phyloP scores from a whole-genome alignment of 2,888 invertebrate species.

The Disparrhopalites patrizii region DNA sequence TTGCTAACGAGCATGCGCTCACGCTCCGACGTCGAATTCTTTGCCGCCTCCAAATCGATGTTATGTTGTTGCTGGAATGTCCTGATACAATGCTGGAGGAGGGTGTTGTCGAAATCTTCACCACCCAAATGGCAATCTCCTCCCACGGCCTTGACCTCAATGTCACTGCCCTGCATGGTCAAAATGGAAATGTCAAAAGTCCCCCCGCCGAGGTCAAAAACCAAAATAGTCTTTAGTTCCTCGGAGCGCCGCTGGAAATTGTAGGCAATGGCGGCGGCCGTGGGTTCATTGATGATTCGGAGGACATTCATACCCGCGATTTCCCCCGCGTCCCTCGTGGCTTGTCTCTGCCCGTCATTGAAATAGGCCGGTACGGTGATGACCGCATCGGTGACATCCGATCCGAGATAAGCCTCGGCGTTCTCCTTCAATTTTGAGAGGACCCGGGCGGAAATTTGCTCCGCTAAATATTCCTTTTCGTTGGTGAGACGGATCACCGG shows the following conservation, averaged over 20 bases:
- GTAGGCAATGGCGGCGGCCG: constrained; percentile 65
- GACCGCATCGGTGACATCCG: constrained; percentile 69
- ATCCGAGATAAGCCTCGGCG: constrained; percentile 80
- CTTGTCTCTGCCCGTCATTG: constrained; percentile 62
- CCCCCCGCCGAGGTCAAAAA: constrained; percentile 35
- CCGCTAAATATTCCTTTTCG: constrained; percentile 59
- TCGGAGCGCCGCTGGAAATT: constrained; percentile 9
- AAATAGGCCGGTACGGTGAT: constrained; percentile 78
- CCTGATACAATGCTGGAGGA: too few species aligned
- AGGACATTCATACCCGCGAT: constrained; percentile 79
- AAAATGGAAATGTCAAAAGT: constrained; percentile 41
- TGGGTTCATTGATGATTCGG: constrained; percentile 86
- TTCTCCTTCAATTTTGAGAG: constrained; percentile 89
- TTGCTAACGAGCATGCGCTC: not conserved
- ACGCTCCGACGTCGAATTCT: not conserved
- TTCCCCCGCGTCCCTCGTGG: constrained; percentile 76
- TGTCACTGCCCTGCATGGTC: constrained; percentile 8
- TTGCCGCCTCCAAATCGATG: too few species aligned
- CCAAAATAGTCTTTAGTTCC: constrained; percentile 26
- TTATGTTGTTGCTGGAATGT: too few species aligned
- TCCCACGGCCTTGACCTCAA: too few species aligned
- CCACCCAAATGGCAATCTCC: too few species aligned
- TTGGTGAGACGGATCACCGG: constrained; percentile 28
- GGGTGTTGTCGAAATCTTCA: too few species aligned
- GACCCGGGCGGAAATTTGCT: constrained; percentile 62